phyloP scores from a whole-genome alignment of 2,797 vertebrate genomes.

The Anguilla marmorata region DNA sequence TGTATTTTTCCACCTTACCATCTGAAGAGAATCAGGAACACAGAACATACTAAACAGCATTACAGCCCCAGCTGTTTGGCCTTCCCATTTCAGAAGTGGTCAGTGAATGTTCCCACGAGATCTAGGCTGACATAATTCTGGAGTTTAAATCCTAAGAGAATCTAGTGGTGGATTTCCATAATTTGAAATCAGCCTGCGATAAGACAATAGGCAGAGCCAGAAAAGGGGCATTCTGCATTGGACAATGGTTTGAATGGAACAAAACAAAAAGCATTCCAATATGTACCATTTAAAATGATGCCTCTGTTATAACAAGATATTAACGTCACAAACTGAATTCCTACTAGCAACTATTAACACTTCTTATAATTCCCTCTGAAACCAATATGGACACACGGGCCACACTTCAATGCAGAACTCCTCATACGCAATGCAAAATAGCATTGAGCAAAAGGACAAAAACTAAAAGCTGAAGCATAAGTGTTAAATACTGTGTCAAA shows the following conservation, averaged over 20 bases:
- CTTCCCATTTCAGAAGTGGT: too few relatives aligned
- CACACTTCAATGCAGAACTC: slow-evolving; percentile 44
- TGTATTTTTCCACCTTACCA: too few relatives aligned
- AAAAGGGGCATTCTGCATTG: slow-evolving; percentile 48
- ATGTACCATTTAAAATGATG: slow-evolving; percentile 77
- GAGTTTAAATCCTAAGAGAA: slow-evolving; percentile 26
- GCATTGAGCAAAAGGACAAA: slow-evolving; percentile 52
- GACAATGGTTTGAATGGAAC: slow-evolving; percentile 75
- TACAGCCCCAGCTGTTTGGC: too few relatives aligned
- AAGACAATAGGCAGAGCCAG: slow-evolving; percentile 76
- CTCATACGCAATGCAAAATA: neutral
- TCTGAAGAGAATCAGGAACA: too few relatives aligned
- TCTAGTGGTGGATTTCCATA: slow-evolving; percentile 52
- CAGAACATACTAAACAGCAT: too few relatives aligned
- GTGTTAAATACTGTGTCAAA: slow-evolving; percentile 50
- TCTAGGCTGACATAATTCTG: too few relatives aligned
- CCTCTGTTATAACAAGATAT: neutral
- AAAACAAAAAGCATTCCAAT: slow-evolving; percentile 76
- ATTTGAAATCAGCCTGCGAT: slow-evolving; percentile 78
- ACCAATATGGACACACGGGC: slow-evolving; percentile 4
- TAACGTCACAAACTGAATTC: too few relatives aligned
- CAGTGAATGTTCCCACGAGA: too few relatives aligned
- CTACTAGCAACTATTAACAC: neutral
- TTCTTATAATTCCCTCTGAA: neutral
- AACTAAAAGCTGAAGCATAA: slow-evolving; percentile 47